These are phyloP conservation scores for Euphysa ruthae DNA, from an alignment of 30 jellyfish, hydroid and myxozoan species.

Conservation along the genomic window DNA sequence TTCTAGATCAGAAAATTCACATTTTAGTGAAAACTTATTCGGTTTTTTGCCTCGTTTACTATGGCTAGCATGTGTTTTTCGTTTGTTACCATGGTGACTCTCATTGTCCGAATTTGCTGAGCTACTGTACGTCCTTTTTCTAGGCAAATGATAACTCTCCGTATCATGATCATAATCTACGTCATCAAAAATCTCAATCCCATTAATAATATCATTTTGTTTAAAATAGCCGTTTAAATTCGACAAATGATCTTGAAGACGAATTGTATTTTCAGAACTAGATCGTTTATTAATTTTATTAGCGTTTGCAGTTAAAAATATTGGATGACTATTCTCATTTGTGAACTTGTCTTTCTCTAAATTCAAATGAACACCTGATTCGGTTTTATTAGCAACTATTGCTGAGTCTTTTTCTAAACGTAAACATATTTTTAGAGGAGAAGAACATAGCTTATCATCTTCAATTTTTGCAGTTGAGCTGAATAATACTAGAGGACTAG, in stretches of 20 bases:
- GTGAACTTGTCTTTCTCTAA: not conserved
- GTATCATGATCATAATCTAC: constrained; percentile 30
- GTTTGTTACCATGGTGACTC: constrained; percentile 16
- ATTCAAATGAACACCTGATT: not conserved
- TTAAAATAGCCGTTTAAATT: not conserved
- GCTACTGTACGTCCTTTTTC: constrained; percentile 93
- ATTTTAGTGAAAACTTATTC: constrained; percentile 46
- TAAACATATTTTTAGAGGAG: constrained; percentile 3
- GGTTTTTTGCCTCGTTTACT: constrained; percentile 63
- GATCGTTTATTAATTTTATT: not conserved
- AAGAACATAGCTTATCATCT: not conserved
- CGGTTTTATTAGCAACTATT: constrained; percentile 19
- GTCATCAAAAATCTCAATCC: constrained; percentile 1
- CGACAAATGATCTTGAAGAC: not conserved
- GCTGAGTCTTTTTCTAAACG: constrained; percentile 15
- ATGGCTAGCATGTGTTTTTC: constrained; percentile 14
- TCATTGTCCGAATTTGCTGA: constrained; percentile 96
- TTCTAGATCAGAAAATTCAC: constrained; percentile 63
- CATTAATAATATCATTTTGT: not conserved
- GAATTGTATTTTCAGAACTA: not conserved
- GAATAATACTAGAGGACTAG: constrained; percentile 62
- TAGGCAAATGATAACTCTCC: constrained; percentile 33
- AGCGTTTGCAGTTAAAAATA: not conserved
- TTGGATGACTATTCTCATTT: constrained; percentile 1
- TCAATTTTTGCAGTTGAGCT: constrained; percentile 19